A percentile compares a stretch with the other conserved stretches of the same genome.
These are phyloP conservation scores for Machaerirhynchus nigripectus DNA, from an alignment of 2,113 vertebrate species.

Conservation along the genomic window DNA sequence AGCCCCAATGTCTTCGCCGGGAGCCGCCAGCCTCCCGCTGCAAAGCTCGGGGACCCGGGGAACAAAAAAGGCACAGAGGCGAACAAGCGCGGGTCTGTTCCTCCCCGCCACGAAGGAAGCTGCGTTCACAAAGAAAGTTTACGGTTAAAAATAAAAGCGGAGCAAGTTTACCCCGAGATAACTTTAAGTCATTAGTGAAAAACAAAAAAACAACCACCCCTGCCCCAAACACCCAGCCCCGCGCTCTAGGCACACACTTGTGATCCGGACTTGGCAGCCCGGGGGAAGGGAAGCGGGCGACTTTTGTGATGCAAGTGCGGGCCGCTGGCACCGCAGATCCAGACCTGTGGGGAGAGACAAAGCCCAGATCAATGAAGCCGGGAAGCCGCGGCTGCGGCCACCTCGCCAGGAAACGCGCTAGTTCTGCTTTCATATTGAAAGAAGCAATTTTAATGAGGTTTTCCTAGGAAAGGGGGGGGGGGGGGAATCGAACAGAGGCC, in stretches of 20 bases:
- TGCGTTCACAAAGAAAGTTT: conserved; percentile 43
- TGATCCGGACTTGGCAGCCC: background rate
- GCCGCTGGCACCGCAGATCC: background rate
- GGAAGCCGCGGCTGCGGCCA: background rate
- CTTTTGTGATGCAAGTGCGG: conserved; percentile 1
- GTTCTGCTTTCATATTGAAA: conserved; percentile 59
- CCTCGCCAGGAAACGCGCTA: background rate
- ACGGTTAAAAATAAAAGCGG: conserved; percentile 36
- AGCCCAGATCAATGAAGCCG: background rate
- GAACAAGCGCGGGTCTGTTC: conserved; percentile 47
- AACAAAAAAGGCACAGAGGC: conserved; percentile 55
- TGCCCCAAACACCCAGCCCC: background rate
- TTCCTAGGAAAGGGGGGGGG: conserved; percentile 7
- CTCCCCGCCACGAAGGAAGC: background rate
- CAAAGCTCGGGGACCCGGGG: conserved; percentile 27
- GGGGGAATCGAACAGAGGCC: conserved; percentile 19
- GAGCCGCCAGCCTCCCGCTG: conserved; percentile 1
- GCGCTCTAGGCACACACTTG: background rate
- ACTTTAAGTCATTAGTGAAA: background rate
- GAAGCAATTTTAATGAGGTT: conserved; percentile 40
- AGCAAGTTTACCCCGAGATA: conserved; percentile 8
- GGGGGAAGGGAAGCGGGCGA: background rate
- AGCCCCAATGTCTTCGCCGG: conserved; percentile 21
- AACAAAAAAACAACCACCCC: background rate
- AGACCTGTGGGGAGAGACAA: background rate